These are phyloP conservation scores for Arizona elegans DNA, from an alignment of 2,113 vertebrate genomes.

Conservation along the genomic window DNA sequence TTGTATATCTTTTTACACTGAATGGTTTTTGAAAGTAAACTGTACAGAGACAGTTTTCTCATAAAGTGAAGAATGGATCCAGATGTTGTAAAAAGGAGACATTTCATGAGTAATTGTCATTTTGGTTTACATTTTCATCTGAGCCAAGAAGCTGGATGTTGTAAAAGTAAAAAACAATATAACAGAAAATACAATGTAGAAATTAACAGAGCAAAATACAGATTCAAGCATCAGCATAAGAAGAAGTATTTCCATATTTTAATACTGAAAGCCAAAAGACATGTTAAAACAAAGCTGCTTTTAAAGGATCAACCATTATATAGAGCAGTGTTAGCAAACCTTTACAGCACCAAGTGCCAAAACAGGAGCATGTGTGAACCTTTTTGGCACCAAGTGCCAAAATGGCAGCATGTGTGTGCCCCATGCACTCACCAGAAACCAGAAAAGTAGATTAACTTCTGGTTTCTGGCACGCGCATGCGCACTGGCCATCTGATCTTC, in stretches of 20 bases:
- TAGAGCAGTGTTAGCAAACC: too few species aligned
- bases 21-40: slow-evolving; percentile 26
- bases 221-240: neutral
- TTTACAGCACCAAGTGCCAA: too few species aligned
- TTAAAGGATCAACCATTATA: neutral
- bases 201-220: neutral
- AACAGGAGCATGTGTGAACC: too few species aligned
- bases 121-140: neutral
- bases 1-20: slow-evolving; percentile 20
- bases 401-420: too few species aligned
- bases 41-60: neutral
- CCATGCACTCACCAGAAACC: too few species aligned
- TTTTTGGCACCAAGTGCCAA: too few species aligned
- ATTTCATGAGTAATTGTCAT: neutral
- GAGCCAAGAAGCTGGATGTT: neutral
- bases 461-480: too few species aligned
- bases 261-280: neutral
- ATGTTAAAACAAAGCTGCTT: neutral
- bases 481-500: too few species aligned
- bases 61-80: slow-evolving; percentile 38
- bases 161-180: neutral
- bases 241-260: neutral
- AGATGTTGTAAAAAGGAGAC: slow-evolving; percentile 38
- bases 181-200: neutral
- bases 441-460: too few species aligned